These are phyloP conservation scores for Imbricaverruca yamaguchii DNA, from an alignment of 2,888 invertebrate genomes.

Conservation along the genomic window DNA sequence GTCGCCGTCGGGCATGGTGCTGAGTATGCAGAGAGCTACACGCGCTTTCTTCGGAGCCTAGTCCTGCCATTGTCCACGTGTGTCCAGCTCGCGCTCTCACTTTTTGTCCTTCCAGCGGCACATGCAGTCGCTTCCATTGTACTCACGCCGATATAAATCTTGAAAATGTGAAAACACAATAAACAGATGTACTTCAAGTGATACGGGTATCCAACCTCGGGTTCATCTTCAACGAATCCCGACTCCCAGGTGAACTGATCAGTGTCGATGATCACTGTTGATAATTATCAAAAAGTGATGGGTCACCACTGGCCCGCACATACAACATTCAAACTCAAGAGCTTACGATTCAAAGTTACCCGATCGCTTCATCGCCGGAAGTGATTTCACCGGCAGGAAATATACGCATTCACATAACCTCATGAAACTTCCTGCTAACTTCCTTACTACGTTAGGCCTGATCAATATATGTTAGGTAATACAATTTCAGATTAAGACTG, in stretches of 20 bases:
- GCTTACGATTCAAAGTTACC: too few relatives aligned
- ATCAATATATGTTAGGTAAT: too few relatives aligned
- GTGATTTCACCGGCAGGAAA: too few relatives aligned
- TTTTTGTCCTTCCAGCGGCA: background rate
- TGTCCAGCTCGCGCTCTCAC: background rate
- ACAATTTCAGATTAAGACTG: too few relatives aligned
- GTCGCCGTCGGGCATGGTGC: too few relatives aligned
- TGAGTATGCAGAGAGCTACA: background rate
- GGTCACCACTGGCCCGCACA: too few relatives aligned
- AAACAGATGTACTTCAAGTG: background rate
- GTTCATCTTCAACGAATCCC: background rate
- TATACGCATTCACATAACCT: too few relatives aligned
- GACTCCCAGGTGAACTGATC: background rate
- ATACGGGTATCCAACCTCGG: too few relatives aligned
- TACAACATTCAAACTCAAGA: too few relatives aligned
- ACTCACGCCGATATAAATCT: background rate
- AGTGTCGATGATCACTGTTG: background rate
- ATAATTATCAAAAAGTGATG: background rate
- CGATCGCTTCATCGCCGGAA: too few relatives aligned
- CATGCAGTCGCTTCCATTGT: slow-evolving; percentile 5
- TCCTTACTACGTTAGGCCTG: too few relatives aligned
- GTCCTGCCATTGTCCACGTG: background rate
- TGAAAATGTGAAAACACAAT: background rate
- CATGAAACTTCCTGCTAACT: too few relatives aligned
- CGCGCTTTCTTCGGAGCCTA: slow-evolving; percentile 2